phyloP scores from a whole-genome alignment of 1,140 invertebrate species.

The Temnothorax curvispinosus region DNA sequence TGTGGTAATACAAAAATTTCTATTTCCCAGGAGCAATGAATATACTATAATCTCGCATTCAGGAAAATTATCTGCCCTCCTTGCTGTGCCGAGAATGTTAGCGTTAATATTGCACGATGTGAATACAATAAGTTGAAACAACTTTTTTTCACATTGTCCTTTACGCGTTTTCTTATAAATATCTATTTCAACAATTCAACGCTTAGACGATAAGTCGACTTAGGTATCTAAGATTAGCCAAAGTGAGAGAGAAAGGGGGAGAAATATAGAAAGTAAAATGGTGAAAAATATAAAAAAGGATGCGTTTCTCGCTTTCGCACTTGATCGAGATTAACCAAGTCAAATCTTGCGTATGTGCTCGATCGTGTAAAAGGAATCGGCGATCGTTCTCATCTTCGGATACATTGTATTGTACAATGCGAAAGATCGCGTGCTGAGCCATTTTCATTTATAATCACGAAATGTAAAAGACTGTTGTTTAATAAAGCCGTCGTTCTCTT shows the following conservation, averaged over 20 bases:
- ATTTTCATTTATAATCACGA: conserved; percentile 61
- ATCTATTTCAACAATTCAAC: not conserved
- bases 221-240: not conserved
- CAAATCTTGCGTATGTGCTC: not conserved
- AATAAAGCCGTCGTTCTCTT: conserved; percentile 77
- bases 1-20: not conserved
- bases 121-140: conserved; percentile 13
- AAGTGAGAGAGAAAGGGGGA: not conserved
- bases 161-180: not conserved
- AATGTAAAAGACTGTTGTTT: conserved; percentile 81
- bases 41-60: not conserved
- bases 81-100: not conserved
- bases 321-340: not conserved
- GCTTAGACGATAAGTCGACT: not conserved
- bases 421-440: conserved; percentile 1
- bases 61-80: not conserved
- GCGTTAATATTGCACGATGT: not conserved
- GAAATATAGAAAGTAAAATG: not conserved
- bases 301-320: not conserved
- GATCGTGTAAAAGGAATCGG: not conserved
- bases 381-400: not conserved
- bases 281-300: not conserved
- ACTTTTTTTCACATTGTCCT: not conserved
- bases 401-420: conserved; percentile 20
- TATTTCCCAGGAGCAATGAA: not conserved